Evolutionary conservation across 1,140 invertebrate genomes (phyloP).

Genomic region (Heliconius eleuchia): DNA sequence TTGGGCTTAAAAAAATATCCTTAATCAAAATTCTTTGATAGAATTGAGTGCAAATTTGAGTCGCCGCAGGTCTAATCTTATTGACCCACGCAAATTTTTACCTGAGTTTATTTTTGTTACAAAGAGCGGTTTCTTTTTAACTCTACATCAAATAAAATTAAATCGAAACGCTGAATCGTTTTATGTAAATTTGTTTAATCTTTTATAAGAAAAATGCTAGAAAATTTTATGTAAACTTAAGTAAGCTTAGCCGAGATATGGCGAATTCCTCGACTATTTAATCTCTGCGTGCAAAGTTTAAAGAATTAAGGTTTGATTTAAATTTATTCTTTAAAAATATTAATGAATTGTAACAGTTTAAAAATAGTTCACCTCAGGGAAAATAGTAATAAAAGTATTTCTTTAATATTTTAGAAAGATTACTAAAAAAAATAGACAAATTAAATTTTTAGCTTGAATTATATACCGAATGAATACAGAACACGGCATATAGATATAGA

Average conservation of each 20-base stretch:
- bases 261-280: background rate
- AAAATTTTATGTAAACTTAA: background rate
- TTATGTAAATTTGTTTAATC: constrained; percentile 17
- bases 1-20: constrained; percentile 22
- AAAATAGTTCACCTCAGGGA: background rate
- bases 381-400: background rate
- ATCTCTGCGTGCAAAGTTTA: background rate
- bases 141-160: constrained; percentile 35
- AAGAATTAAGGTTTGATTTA: background rate
- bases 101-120: constrained; percentile 56
- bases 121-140: constrained; percentile 40
- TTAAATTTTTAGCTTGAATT: no score
- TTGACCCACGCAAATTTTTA: constrained; percentile 48
- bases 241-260: background rate
- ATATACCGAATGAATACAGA: no score
- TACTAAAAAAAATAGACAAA: background rate
- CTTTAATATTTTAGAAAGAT: background rate
- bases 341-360: background rate
- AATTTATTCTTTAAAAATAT: background rate
- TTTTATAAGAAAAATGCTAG: constrained; percentile 1
- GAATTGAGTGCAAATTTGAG: constrained; percentile 53
- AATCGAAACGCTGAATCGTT: constrained; percentile 20
- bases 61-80: constrained; percentile 44
- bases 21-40: constrained; percentile 49
- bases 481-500: no score